Evolutionary conservation across 2,888 invertebrate genomes (phyloP).

Genomic region (Pheosia tremula): DNA sequence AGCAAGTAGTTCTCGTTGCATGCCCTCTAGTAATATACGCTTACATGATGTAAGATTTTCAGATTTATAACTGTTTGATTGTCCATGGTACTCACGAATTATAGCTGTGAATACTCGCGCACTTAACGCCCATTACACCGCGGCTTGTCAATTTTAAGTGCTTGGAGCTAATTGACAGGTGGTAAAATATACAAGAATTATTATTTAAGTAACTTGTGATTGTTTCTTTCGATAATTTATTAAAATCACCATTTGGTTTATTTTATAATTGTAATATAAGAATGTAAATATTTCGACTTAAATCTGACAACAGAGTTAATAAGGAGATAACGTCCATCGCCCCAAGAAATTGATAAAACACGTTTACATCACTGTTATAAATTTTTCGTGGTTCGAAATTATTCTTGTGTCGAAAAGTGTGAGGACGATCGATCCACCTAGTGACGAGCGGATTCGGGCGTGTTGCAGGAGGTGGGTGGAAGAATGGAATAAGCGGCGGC

Average conservation of each 20-base stretch:
- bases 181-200: no score
- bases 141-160: conserved; percentile 1
- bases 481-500: conserved; percentile 68
- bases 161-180: not conserved
- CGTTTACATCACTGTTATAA: no score
- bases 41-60: conserved; percentile 70
- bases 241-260: no score
- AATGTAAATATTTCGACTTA: no score
- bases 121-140: conserved; percentile 9
- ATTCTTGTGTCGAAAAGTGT: not conserved
- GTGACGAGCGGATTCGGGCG: not conserved
- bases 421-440: not conserved
- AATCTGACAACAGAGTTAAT: no score
- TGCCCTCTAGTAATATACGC: conserved; percentile 23
- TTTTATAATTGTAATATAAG: no score
- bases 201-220: no score
- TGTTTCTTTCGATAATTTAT: no score
- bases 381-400: no score
- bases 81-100: conserved; percentile 2
- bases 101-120: conserved; percentile 1
- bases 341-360: no score
- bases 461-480: conserved; percentile 74
- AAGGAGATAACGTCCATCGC: no score
- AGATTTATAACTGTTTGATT: conserved; percentile 48
- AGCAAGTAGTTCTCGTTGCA: conserved; percentile 22